Base-by-base conservation (phyloP, 2,888 invertebrate genomes). In the Strigamia transsilvanica region DNA sequence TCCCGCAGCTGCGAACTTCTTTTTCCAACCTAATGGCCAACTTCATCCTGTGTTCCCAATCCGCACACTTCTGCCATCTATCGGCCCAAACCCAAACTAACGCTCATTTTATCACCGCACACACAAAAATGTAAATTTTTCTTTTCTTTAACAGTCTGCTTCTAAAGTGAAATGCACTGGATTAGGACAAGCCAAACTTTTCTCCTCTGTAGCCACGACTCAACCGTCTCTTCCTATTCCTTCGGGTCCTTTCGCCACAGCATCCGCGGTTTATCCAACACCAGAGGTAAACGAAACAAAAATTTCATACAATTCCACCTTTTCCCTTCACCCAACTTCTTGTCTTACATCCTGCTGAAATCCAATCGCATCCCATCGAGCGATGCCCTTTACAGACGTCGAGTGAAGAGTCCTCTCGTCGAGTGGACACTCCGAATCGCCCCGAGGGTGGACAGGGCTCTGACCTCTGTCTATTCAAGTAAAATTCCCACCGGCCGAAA, bases 1-100 rank as follows among this genome's bases (percentile, higher is more conserved):
- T 66, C 61, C 61, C 61, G 61, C 61, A 66, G 61, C 61, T 66
- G 61, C 61, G 61, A 66, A 66, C 61, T 66, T 66, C 61, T 66
- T 66, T n/a, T 66, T 66, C 61, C 23, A 66, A 21, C 61, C 23
- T 66, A 66, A 66, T 66, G 61, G 61, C 61, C 21, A 23, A 66
- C 23, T 21, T 12, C 61, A 18, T 51, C 15, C n/a, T 18, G 51
- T 18, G 2, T 51, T n/a, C n/a, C n/a, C 7, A 18, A 18, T 15
- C 46, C 46, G 15, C 46, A 66, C 61, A 21, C 21, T 66, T 6
- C 21, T 9, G 61, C 21, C 61, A 66, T 66, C 61, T 66, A 66
- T 21, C 23, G 61, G 12, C 21, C 13, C 61, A 66, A 66, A 21
- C 23, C 61, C 12, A 6, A 66, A 66, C 61, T 66, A 66, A 66